Conservation (phyloP, 2,113 vertebrate species). For the Sylvicapra grimmia region DNA sequence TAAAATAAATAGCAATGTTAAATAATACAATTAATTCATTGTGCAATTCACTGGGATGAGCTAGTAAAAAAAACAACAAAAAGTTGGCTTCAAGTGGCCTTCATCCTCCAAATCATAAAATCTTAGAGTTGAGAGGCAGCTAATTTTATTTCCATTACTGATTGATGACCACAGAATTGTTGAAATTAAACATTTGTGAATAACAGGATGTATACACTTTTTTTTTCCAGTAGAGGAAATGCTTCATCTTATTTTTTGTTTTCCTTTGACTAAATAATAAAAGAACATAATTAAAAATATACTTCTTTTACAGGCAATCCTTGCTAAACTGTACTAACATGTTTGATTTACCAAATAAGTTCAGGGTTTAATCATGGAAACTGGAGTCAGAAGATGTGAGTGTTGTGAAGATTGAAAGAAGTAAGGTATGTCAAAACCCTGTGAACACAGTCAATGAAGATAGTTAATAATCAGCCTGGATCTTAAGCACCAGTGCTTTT, state of each 20-base stretch:
- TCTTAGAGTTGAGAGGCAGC: background rate
- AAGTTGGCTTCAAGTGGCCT: background rate
- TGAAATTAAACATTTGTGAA: background rate
- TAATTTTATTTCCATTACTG: background rate
- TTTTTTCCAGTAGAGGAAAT: background rate
- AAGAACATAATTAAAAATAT: background rate
- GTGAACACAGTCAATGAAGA: background rate
- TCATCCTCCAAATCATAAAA: background rate
- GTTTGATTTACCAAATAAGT: background rate
- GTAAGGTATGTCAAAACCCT: background rate
- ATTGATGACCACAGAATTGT: background rate
- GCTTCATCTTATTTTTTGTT: background rate
- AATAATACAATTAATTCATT: background rate
- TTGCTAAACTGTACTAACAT: background rate
- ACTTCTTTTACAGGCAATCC: background rate
- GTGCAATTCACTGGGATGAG: background rate
- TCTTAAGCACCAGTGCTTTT: background rate
- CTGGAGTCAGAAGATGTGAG: background rate
- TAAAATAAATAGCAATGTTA: background rate
- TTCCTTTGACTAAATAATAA: background rate
- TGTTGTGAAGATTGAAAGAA: background rate
- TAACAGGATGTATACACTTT: background rate
- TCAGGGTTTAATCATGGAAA: background rate
- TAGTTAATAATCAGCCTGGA: background rate
- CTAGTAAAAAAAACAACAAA: background rate